phyloP scores from a whole-genome alignment of 2,113 vertebrate genomes.

The Barnardius zonarius region DNA sequence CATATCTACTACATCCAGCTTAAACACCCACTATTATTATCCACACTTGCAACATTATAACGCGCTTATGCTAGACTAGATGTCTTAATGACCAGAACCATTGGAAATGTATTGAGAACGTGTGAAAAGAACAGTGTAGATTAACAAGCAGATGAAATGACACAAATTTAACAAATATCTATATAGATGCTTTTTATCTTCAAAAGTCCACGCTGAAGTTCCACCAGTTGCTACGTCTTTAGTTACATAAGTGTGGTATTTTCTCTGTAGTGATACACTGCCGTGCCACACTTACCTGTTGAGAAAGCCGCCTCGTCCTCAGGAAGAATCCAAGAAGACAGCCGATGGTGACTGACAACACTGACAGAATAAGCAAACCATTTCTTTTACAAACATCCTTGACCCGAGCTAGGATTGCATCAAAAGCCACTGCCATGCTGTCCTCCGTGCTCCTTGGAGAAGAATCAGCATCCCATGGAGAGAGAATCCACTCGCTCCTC shows the following conservation, averaged over 20 bases:
- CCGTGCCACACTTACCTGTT: slow-evolving; percentile 82
- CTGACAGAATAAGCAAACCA: slow-evolving; percentile 93
- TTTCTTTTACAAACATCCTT: slow-evolving; percentile 93
- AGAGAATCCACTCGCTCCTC: slow-evolving; percentile 21
- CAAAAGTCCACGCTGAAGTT: not conserved
- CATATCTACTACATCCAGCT: not conserved
- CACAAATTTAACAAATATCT: not conserved
- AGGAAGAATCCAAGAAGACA: slow-evolving; percentile 97
- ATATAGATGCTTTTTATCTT: not conserved
- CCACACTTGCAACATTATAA: not conserved
- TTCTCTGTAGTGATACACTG: not conserved
- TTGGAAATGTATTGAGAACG: not conserved
- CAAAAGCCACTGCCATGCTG: slow-evolving; percentile 82
- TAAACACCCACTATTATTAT: not conserved
- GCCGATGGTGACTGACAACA: slow-evolving; percentile 92
- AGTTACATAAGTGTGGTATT: not conserved
- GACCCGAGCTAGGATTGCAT: slow-evolving; percentile 82
- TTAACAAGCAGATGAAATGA: not conserved
- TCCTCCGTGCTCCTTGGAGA: slow-evolving; percentile 47
- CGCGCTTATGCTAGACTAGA: not conserved
- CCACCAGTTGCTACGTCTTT: not conserved
- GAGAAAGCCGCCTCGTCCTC: slow-evolving; percentile 87
- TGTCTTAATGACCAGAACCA: not conserved
- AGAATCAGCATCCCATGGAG: slow-evolving; percentile 80
- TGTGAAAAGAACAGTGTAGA: not conserved